Base-by-base conservation (phyloP, 2,888 invertebrate species). In the Drosophila infuscata region DNA sequence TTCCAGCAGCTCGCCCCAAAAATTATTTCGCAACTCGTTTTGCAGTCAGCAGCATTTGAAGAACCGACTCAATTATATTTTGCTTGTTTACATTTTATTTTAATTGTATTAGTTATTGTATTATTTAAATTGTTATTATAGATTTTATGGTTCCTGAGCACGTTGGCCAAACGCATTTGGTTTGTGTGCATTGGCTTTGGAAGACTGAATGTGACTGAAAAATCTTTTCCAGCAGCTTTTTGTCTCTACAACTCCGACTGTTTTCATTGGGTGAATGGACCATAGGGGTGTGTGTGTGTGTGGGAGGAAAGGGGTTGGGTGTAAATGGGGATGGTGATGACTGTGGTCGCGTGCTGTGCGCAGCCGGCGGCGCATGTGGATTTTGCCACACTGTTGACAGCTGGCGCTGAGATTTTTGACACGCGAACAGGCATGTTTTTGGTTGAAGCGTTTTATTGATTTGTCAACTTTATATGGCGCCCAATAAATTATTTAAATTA, bases 181-280 rank as follows among this genome's bases (percentile, higher is more conserved):
- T 38, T 38, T 38, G 30, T 54, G 38, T 57, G 57, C 43, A 20
- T 81, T 89, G 85, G 78, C 87, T 79, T 81, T 91, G 92, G 92
- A 92, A 92, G 93, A 93, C 92, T 89, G 83, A 71, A 78, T 73
- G 83, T 86, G 79, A 92, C 93, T 92, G 83, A 86, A 80, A 73
- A 89, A 87, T 87, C 87, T 85, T 76, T 76, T 77, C 64, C 88
- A 80, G 89, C 87, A 89, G 78, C 76, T 35, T 80, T 87, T 87
- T 88, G 46, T 56, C 89, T 89, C 76, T 88, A 82, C 71, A 79
- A 75, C 70, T 53, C 62, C 57, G 63, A 48, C 62, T 53, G 59
- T 56, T 80, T 56, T 74, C 70, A 82, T 83, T 78, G 87, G 86
- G 11, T 35, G 48, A 48, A 30, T 66, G 67, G 66, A 68, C 67